phyloP scores from a whole-genome alignment of 92 coral and sea anemone genomes.

The Bergia puertoricense region DNA sequence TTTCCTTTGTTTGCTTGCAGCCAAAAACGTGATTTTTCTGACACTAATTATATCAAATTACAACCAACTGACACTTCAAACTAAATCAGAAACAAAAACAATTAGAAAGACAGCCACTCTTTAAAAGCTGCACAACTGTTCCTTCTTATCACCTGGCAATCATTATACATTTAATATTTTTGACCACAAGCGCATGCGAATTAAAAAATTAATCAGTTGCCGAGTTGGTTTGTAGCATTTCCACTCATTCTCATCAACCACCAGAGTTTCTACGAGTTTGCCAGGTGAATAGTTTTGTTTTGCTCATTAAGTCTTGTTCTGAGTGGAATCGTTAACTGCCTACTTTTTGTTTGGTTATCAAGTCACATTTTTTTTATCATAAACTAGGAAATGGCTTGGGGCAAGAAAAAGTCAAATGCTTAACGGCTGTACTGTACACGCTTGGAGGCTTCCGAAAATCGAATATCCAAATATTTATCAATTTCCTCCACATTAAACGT shows the following conservation, averaged over 20 bases:
- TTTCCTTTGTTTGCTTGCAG: neutral
- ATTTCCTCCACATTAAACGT: neutral
- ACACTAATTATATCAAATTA: neutral
- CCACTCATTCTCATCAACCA: neutral
- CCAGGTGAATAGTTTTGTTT: neutral
- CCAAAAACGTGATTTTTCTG: neutral
- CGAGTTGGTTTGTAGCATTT: neutral
- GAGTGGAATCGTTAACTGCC: neutral
- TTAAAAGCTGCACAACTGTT: neutral
- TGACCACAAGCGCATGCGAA: neutral
- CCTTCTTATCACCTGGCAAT: neutral
- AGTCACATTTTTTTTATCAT: neutral
- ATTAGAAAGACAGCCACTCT: no score
- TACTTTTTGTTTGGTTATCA: neutral
- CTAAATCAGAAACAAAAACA: neutral
- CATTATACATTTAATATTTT: neutral
- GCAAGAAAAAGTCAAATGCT: neutral
- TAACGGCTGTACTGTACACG: neutral
- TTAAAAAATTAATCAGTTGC: neutral
- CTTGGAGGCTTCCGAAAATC: neutral
- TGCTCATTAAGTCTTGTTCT: neutral
- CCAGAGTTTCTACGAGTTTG: neutral
- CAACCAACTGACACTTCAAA: conserved; percentile 6
- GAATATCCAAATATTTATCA: neutral
- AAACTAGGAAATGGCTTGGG: neutral